A percentile compares a stretch with the other conserved stretches of the same genome.
phyloP scores from a whole-genome alignment of 1,140 invertebrate genomes.

The Periplaneta americana region DNA sequence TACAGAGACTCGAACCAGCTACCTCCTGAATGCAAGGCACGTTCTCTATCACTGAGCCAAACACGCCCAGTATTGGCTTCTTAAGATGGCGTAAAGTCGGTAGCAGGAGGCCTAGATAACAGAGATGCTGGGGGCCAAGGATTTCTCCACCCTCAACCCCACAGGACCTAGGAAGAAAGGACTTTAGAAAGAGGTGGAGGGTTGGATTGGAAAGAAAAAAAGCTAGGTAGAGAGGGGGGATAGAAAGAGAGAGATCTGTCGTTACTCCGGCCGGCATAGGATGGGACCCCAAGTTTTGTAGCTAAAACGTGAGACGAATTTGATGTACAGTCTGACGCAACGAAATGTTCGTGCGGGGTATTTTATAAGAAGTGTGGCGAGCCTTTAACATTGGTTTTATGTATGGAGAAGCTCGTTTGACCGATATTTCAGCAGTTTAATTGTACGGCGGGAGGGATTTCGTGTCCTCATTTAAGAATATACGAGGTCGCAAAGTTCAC shows the following conservation, averaged over 20 bases:
- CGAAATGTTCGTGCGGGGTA: neutral
- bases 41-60: too few relatives aligned
- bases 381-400: too few relatives aligned
- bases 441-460: neutral
- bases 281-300: neutral
- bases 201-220: neutral
- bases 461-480: too few relatives aligned
- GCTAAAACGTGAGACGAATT: neutral
- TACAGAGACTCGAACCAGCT: too few relatives aligned
- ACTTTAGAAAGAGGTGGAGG: neutral
- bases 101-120: neutral
- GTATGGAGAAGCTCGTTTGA: neutral
- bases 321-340: neutral
- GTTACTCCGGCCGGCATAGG: neutral
- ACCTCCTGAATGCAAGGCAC: too few relatives aligned
- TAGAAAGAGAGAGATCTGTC: neutral
- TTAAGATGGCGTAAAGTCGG: neutral
- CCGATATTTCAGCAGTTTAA: neutral
- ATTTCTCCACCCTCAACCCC: neutral
- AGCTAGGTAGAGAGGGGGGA: neutral
- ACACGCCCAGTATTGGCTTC: too few relatives aligned
- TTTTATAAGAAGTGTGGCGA: neutral
- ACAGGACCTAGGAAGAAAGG: neutral
- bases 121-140: neutral
- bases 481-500: neutral